phyloP scores from a whole-genome alignment of 2,113 vertebrate species.

The Sinosuthora webbiana region DNA sequence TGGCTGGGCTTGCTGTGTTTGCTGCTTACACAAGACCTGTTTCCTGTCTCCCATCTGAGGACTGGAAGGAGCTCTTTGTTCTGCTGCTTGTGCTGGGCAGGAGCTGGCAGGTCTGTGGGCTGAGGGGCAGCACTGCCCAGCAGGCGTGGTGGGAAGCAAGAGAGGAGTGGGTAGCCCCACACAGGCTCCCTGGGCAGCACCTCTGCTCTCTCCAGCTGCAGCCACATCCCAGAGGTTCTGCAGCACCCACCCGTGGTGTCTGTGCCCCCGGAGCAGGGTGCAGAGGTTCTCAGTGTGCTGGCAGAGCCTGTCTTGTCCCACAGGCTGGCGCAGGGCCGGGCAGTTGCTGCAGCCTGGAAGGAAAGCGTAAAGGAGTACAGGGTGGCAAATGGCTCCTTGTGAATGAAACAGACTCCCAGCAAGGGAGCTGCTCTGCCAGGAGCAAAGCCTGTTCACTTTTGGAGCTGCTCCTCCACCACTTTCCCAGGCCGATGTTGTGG shows the following conservation, averaged over 20 bases:
- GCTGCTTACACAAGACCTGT: not conserved
- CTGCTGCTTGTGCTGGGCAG: fast-evolving
- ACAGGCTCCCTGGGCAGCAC: not conserved
- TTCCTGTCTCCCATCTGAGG: not conserved
- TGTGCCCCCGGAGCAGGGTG: not conserved
- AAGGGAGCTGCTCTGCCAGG: not conserved
- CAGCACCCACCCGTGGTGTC: not conserved
- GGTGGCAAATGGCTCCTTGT: not conserved
- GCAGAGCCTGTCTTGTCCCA: not conserved
- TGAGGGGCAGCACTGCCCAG: not conserved
- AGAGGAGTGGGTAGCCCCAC: not conserved
- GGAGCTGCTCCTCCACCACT: not conserved
- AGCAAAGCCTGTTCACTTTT: not conserved
- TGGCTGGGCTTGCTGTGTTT: not conserved
- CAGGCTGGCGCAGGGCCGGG: not conserved
- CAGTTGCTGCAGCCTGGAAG: not conserved
- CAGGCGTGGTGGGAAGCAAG: not conserved
- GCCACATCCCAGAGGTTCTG: fast-evolving
- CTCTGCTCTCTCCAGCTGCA: not conserved
- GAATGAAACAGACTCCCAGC: not conserved
- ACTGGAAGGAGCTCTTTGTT: not conserved
- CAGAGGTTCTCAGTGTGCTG: not conserved
- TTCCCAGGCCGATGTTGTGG: not conserved
- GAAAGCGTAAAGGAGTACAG: fast-evolving
- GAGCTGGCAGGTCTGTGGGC: not conserved